Percentiles rank a stretch among this genome's conserved stretches.
Evolutionary conservation across 2,797 vertebrate species (phyloP).

Genomic region (Pempheris klunzingeri): DNA sequence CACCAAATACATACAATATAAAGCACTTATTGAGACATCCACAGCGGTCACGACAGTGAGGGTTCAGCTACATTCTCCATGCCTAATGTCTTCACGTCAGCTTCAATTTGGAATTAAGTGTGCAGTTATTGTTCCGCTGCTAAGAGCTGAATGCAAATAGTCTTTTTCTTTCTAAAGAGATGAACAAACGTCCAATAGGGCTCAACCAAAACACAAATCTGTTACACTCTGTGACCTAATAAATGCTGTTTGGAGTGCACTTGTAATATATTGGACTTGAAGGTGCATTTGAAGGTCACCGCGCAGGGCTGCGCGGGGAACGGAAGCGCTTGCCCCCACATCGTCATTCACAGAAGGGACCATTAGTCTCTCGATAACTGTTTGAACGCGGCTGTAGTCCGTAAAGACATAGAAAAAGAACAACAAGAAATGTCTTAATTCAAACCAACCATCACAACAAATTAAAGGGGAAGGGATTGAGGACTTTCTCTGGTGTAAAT

Average conservation of each 20-base stretch:
- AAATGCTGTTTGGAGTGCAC: constrained; percentile 51
- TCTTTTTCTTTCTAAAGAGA: constrained; percentile 44
- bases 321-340: constrained; percentile 51
- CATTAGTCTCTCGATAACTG: constrained; percentile 59
- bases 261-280: constrained; percentile 55
- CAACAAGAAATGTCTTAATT: constrained; percentile 78
- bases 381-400: constrained; percentile 67
- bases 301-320: constrained; percentile 57
- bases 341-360: constrained; percentile 72
- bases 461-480: constrained; percentile 74
- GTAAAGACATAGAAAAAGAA: constrained; percentile 70
- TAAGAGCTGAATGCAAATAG: constrained; percentile 64
- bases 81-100: constrained; percentile 71
- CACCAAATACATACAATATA: constrained; percentile 73
- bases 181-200: constrained; percentile 52
- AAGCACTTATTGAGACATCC: constrained; percentile 87
- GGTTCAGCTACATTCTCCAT: constrained; percentile 80
- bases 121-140: constrained; percentile 64
- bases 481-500: constrained; percentile 71
- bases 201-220: constrained; percentile 47
- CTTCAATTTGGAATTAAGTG: constrained; percentile 70
- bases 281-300: constrained; percentile 66
- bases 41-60: constrained; percentile 77
- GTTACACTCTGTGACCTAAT: constrained; percentile 35
- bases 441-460: constrained; percentile 81